Evolutionary conservation across 2,113 vertebrate genomes (phyloP), one percentile per base, ranked within the genome.

Genomic region (Stegastes partitus): DNA sequence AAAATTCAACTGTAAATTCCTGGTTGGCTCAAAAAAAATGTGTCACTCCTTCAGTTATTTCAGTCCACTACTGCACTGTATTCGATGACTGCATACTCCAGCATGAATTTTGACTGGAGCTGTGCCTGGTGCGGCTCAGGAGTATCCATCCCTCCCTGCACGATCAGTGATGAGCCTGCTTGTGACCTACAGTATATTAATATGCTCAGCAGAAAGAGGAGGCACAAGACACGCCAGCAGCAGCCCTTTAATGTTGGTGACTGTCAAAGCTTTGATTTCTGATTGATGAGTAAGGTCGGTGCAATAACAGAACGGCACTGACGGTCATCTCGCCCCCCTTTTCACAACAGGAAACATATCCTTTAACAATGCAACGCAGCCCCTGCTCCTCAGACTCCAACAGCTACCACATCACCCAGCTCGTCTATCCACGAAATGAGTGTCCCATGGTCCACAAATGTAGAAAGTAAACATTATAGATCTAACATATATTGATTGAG

Each of bases 281-380:
- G 88, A 92, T 83, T 84, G 89, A 92, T 92, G 92, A 91, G 92
- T 76, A 88, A 90, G 73, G 83, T 89, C 50, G 57, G 84, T 80
- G 86, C 85, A 91, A 92, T 76, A 89, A 77, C 85, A 39, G 55
- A 53, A 64, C 23, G 37, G 84, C 83, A 76, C 74, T n/a, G 70
- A 67, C 23, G 87, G 79, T 87, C 86, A 86, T 74, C 72, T 68
- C 10, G 28, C 18, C 74, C 74, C n/a, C 31, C 57, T 53, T 66
- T 77, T 54, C 74, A 88, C 78, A 86, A 83, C 81, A 84, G 80
- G 79, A 84, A 86, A 69, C 66, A 26, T 54, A 57, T 84, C 55
- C 37, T 69, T 74, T 56, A 47, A 76, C 49, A 49, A 26, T 23
- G 26, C 26, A 58, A 31, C 39, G 37, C 55, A 62, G 37, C 22